Evolutionary conservation across 2,888 invertebrate genomes (phyloP), one percentile per base, ranked within the genome.

Genomic region (Octonoba sinensis): DNA sequence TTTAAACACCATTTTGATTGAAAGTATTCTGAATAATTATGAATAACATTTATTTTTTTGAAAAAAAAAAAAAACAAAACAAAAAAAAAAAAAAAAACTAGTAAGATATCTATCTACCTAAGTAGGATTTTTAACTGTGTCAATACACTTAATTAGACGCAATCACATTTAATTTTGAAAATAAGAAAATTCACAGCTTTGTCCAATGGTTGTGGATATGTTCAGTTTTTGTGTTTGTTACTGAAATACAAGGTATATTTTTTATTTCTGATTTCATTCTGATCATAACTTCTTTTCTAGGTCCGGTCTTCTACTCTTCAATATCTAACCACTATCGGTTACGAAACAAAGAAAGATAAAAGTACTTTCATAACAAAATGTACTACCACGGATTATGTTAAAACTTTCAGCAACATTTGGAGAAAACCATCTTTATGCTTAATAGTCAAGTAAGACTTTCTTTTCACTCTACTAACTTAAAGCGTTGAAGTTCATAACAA

Each of bases 341-440:
- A 67, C 22, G 67, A 73, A 18, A 27, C 66, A 24, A 66, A 66
- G 20, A 47, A 67, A 20, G 72, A 22, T 8, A 67, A 51, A 6
- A 54, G 49, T 3, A 27, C n/a, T 3, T 15, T n/a, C n/a, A 46
- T 72, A 11, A 60, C 67, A 11, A 60, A 62, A n/a, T 79, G 79
- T 18, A 18, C 60, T 4, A 51, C 36, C 13, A 67, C 27, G 0
- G 79, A 79, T 20, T 66, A 67, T 12, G 60, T 79, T 1, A 73
- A 79, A 67, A 67, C 60, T 12, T 65, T 59, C 62, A 79, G 73
- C 54, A 79, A 79, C 27, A 44, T 67, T 12, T 79, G 79, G 79
- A 56, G 46, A n/a, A 79, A 54, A 47, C 66, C 79, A 2, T 73
- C 79, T 0, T 20, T 79, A 0, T 79, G 79, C 11, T 36, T 73